These are phyloP conservation scores for Podarcis lilfordi DNA, from an alignment of 2,797 vertebrate genomes.

Conservation along the genomic window DNA sequence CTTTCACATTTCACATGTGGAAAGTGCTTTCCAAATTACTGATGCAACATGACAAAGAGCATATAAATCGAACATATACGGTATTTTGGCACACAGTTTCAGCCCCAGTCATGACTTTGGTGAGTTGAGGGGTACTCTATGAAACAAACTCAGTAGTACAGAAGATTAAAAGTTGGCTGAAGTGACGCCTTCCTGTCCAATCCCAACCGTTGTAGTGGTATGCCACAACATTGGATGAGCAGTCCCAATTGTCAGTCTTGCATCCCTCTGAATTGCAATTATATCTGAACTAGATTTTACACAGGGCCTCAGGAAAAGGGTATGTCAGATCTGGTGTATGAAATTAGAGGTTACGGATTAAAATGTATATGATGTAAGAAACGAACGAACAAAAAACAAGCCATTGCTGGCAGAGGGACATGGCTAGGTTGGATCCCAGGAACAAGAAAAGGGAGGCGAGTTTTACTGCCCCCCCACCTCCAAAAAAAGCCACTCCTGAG, in stretches of 20 bases:
- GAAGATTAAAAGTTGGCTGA: neutral
- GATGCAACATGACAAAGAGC: neutral
- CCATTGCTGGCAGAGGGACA: neutral
- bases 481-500: neutral
- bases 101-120: neutral
- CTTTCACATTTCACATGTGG: neutral
- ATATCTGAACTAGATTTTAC: neutral
- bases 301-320: neutral
- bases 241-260: neutral
- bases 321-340: neutral
- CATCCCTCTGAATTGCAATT: neutral
- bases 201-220: neutral
- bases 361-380: neutral
- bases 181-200: neutral
- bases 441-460: neutral
- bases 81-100: constrained; percentile 10
- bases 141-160: neutral
- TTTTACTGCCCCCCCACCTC: neutral
- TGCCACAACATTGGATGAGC: too few relatives aligned
- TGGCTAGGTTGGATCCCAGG: neutral
- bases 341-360: neutral
- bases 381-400: neutral
- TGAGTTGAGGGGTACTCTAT: neutral
- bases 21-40: neutral
- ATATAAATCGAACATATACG: neutral